Percentiles rank a stretch among this genome's conserved stretches.
Conservation (phyloP, 2,888 invertebrate genomes). For the Acanthosepion esculentum region DNA sequence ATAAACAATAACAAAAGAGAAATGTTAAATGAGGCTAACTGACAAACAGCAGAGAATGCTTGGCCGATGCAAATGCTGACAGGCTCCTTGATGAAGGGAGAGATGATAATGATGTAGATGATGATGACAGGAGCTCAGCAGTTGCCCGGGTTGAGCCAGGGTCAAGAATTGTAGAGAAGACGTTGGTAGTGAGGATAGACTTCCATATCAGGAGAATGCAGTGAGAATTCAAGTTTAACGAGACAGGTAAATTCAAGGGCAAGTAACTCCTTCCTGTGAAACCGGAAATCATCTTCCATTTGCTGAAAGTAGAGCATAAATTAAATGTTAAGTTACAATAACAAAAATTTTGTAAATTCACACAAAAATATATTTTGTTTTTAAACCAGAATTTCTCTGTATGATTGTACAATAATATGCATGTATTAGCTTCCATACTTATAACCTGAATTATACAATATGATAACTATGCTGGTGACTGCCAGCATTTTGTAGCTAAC, state of each 20-base stretch:
- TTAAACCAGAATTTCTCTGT: too few relatives aligned
- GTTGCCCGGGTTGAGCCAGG: slow-evolving; percentile 45
- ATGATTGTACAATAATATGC: too few relatives aligned
- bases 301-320: slow-evolving; percentile 79
- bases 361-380: too few relatives aligned
- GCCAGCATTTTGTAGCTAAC: too few relatives aligned
- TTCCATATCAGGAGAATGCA: slow-evolving; percentile 93
- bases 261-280: slow-evolving; percentile 91
- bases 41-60: not conserved
- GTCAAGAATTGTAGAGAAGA: slow-evolving; percentile 91
- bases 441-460: too few relatives aligned
- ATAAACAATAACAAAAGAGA: too few relatives aligned
- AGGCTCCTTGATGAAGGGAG: not conserved
- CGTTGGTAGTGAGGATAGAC: slow-evolving; percentile 96
- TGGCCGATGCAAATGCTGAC: slow-evolving; percentile 20
- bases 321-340: not conserved
- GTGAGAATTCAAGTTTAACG: slow-evolving; percentile 93
- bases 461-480: too few relatives aligned
- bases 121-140: not conserved
- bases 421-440: too few relatives aligned
- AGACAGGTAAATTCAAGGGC: slow-evolving; percentile 94
- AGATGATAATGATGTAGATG: too few relatives aligned
- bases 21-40: too few relatives aligned
- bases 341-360: too few relatives aligned
- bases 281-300: slow-evolving; percentile 90